Percentiles rank a stretch among this genome's conserved stretches.
phyloP scores from a whole-genome alignment of 2,888 invertebrate species.

The Drosophila engyochracea region DNA sequence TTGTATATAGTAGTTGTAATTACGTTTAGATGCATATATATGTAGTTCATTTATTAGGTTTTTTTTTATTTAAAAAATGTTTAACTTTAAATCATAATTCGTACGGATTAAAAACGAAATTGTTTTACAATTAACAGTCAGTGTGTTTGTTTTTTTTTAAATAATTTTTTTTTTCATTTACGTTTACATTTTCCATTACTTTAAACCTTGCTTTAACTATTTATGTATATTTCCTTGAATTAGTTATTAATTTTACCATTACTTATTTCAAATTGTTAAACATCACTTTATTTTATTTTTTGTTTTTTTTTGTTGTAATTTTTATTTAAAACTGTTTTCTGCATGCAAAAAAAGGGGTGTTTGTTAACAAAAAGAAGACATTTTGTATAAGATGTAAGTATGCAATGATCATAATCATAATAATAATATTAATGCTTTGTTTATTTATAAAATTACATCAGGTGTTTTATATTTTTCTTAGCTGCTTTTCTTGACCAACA shows the following conservation, averaged over 20 bases:
- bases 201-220: constrained; percentile 71
- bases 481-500: constrained; percentile 58
- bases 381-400: constrained; percentile 45
- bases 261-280: constrained; percentile 66
- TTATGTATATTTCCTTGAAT: constrained; percentile 68
- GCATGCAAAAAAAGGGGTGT: constrained; percentile 39
- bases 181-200: constrained; percentile 70
- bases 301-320: constrained; percentile 39
- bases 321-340: constrained; percentile 49
- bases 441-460: constrained; percentile 78
- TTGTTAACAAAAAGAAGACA: constrained; percentile 46
- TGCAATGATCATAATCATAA: constrained; percentile 57
- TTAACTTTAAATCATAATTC: constrained; percentile 73
- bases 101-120: constrained; percentile 79
- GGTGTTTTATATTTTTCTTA: constrained; percentile 65
- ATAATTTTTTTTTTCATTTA: constrained; percentile 57
- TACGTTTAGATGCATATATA: constrained; percentile 79
- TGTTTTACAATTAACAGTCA: constrained; percentile 86
- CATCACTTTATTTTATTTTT: constrained; percentile 52
- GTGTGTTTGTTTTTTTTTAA: constrained; percentile 81
- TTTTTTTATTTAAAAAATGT: constrained; percentile 64
- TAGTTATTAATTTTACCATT: constrained; percentile 71
- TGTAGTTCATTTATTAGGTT: constrained; percentile 73
- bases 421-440: constrained; percentile 45
- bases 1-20: constrained; percentile 72